phyloP scores from a whole-genome alignment of 2,797 vertebrate genomes.

The Diceros bicornis region DNA sequence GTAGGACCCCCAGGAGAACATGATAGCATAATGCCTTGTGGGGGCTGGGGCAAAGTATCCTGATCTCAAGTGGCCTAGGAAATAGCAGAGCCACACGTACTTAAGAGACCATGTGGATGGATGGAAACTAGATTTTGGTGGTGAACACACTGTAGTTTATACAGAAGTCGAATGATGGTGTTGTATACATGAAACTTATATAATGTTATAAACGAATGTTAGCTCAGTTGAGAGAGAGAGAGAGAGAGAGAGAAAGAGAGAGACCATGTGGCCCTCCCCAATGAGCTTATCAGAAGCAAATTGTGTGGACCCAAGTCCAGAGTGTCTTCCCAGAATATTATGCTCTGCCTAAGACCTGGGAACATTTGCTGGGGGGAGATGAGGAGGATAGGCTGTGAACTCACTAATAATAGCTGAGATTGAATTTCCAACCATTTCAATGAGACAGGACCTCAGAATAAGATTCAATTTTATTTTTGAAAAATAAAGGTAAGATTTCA shows the following conservation, averaged over 20 bases:
- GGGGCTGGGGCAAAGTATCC: background rate
- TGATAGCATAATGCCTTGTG: background rate
- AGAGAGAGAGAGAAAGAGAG: background rate
- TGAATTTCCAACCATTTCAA: constrained; percentile 28
- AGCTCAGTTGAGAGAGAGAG: no score
- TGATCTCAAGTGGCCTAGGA: background rate
- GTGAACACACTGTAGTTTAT: no score
- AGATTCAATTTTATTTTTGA: constrained; percentile 62
- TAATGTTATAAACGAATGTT: no score
- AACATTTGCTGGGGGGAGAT: constrained; percentile 27
- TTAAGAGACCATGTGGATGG: background rate
- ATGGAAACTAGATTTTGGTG: no score
- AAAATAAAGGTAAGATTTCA: constrained; percentile 67
- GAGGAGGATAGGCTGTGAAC: constrained; percentile 11
- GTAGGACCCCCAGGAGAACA: background rate
- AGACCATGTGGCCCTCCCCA: background rate
- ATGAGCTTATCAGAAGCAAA: constrained; percentile 26
- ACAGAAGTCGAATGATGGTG: no score
- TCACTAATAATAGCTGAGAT: constrained; percentile 51
- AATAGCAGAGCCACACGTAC: background rate
- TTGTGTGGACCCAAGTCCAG: background rate
- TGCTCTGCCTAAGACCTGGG: background rate
- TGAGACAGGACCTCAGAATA: constrained; percentile 58
- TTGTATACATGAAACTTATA: no score
- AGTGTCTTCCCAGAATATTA: constrained; percentile 20